Base-by-base conservation (phyloP, 2,888 invertebrate genomes). In the Deilephila porcellus region DNA sequence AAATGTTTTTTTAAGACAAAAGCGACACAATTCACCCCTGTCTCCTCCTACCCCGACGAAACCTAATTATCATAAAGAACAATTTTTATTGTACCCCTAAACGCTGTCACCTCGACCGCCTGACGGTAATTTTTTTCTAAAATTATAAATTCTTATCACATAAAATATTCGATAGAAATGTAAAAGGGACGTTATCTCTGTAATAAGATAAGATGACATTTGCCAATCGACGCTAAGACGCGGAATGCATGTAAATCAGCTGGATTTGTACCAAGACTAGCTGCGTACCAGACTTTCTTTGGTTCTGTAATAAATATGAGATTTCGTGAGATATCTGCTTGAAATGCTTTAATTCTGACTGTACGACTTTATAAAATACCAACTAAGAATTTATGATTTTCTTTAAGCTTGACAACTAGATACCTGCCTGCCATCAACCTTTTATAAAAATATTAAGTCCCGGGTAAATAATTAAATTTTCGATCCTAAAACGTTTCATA, bases 181-280 rank as follows among this genome's bases (percentile, higher is more conserved):
- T 75, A 76, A 76, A 75, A 75, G 67, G 72, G 77, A 75, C 73
- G 72, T 77, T 76, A 77, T 77, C 77, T 63, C 32, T 60, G 63
- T 75, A 60, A 72, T 34, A 29, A 62, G 78, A 80, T 78, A 77
- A 81, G 76, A 75, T 74, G 76, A 56, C 76, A 72, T 64, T 59
- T 71, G 71, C 73, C 73, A 75, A 78, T 77, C 74, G 77, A 29
- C 70, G 71, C 62, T 25, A 74, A 74, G 75, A 73, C 77, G 76
- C 75, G 73, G 75, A 76, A 76, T 79, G 79, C 79, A 81, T 80
- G 78, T 77, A 75, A 79, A 81, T 80, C 71, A 25, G 62, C 17
- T 14, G 60, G 63, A 34, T 64, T 63, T 56, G 11, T n/a, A 56
- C n/a, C 4, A 19, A 45, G 0, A 45, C 45, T 45, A 45, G 45